Evolutionary conservation across 53 echinoderm and acorn worm genomes (phyloP).

Genomic region (Henricia sp.): DNA sequence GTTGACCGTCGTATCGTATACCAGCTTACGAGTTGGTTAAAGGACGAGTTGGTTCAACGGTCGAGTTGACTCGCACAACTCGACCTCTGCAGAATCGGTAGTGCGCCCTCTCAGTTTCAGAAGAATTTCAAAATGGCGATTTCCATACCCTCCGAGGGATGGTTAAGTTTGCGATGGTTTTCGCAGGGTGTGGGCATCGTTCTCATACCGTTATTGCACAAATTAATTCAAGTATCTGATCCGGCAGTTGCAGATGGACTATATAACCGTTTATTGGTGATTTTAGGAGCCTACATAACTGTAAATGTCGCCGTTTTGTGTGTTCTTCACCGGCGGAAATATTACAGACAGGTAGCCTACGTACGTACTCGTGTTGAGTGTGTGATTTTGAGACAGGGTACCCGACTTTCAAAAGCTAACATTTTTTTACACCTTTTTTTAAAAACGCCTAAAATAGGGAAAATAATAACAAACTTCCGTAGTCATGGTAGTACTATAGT

Average conservation of each 20-base stretch:
- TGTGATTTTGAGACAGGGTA: too few relatives aligned
- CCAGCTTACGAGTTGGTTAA: too few relatives aligned
- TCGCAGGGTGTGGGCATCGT: constrained; percentile 78
- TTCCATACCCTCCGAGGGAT: constrained; percentile 82
- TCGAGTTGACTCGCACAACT: not conserved
- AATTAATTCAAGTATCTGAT: constrained; percentile 51
- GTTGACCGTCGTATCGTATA: too few relatives aligned
- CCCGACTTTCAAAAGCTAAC: too few relatives aligned
- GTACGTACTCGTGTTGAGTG: too few relatives aligned
- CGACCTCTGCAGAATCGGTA: not conserved
- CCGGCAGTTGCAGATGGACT: constrained; percentile 41
- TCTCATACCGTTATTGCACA: constrained; percentile 68
- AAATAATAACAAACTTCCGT: too few relatives aligned
- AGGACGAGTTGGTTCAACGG: not conserved
- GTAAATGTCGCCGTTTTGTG: constrained; percentile 81
- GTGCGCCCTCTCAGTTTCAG: constrained; percentile 6
- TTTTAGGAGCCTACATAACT: constrained; percentile 69
- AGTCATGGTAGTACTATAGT: too few relatives aligned
- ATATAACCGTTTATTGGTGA: constrained; percentile 55
- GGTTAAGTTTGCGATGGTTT: constrained; percentile 89
- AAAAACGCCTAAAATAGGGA: too few relatives aligned
- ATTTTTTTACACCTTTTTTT: too few relatives aligned
- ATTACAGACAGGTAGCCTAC: constrained; percentile 70
- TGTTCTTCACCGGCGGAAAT: constrained; percentile 76
- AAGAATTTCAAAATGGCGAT: constrained; percentile 61